Conservation (phyloP, 2,113 vertebrate species). For the Perca flavescens region DNA sequence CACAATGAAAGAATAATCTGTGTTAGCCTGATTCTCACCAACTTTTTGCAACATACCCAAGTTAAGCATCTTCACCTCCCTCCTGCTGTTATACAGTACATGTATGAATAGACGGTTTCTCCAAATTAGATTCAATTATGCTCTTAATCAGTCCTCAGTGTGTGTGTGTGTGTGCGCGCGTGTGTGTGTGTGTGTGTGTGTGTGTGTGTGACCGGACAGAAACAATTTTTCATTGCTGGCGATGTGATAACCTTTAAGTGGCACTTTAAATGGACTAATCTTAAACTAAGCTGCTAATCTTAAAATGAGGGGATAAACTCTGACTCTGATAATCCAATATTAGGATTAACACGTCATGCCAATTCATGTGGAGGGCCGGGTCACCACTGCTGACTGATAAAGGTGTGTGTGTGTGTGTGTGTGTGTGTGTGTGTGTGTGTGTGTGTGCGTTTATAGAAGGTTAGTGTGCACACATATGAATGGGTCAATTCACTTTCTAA, state of each 20-base stretch:
- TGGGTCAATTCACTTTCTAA: slow-evolving; percentile 9
- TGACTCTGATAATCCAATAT: slow-evolving; percentile 70
- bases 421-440: slow-evolving; percentile 17
- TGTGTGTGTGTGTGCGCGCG: slow-evolving; percentile 24
- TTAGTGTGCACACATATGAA: slow-evolving; percentile 17
- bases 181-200: slow-evolving; percentile 37
- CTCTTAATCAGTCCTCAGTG: slow-evolving; percentile 11
- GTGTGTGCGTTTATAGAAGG: slow-evolving; percentile 5
- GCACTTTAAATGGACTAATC: slow-evolving; percentile 56
- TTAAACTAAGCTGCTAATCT: slow-evolving; percentile 58
- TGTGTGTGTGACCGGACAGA: slow-evolving; percentile 16
- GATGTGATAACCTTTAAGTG: slow-evolving; percentile 69
- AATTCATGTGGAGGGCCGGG: slow-evolving; percentile 40
- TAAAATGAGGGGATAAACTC: slow-evolving; percentile 66
- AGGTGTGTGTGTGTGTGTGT: slow-evolving; percentile 27
- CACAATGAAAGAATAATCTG: not conserved
- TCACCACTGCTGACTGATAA: slow-evolving; percentile 60
- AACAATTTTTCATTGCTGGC: slow-evolving; percentile 16
- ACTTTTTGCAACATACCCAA: slow-evolving; percentile 2
- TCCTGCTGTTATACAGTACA: slow-evolving; percentile 1
- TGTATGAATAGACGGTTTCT: slow-evolving; percentile 15
- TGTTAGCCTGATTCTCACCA: not conserved
- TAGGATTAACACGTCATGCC: slow-evolving; percentile 60
- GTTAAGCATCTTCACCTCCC: not conserved
- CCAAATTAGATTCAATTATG: slow-evolving; percentile 58